These are phyloP conservation scores for Lithobates sylvaticus DNA, from an alignment of 2,797 vertebrate species.

Conservation along the genomic window DNA sequence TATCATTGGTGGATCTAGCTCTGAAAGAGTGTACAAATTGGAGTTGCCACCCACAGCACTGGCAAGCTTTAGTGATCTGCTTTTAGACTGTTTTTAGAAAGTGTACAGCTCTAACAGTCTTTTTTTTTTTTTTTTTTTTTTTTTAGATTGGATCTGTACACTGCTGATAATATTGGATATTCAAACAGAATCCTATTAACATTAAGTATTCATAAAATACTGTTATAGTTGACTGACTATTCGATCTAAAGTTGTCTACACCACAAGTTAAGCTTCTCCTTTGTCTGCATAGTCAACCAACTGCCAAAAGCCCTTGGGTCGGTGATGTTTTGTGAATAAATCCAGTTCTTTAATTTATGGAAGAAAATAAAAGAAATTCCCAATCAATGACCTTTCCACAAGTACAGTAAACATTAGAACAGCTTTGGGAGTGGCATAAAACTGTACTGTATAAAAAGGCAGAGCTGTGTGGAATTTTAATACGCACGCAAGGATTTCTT, in stretches of 20 bases:
- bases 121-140: too few species aligned
- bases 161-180: too few species aligned
- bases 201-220: not conserved
- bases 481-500: conserved; percentile 62
- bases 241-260: not conserved
- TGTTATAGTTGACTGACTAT: not conserved
- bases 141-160: too few species aligned
- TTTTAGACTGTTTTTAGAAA: too few species aligned
- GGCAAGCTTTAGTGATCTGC: too few species aligned
- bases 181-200: too few species aligned
- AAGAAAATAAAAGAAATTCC: conserved; percentile 28
- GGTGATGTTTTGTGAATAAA: conserved; percentile 41
- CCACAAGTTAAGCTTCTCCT: conserved; percentile 13
- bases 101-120: too few species aligned
- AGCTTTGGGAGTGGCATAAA: conserved; percentile 58
- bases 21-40: too few species aligned
- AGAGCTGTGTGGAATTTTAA: conserved; percentile 60
- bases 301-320: conserved; percentile 49
- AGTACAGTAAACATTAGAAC: conserved; percentile 22
- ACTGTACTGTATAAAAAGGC: conserved; percentile 54
- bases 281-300: conserved; percentile 12
- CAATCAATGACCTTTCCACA: conserved; percentile 35
- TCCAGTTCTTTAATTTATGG: conserved; percentile 45
- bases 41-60: too few species aligned
- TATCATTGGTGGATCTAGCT: too few species aligned